Percentiles rank a stretch among this genome's conserved stretches.
These are phyloP conservation scores for Tolypeutes matacus DNA, from an alignment of 2,797 vertebrate genomes.

Conservation along the genomic window DNA sequence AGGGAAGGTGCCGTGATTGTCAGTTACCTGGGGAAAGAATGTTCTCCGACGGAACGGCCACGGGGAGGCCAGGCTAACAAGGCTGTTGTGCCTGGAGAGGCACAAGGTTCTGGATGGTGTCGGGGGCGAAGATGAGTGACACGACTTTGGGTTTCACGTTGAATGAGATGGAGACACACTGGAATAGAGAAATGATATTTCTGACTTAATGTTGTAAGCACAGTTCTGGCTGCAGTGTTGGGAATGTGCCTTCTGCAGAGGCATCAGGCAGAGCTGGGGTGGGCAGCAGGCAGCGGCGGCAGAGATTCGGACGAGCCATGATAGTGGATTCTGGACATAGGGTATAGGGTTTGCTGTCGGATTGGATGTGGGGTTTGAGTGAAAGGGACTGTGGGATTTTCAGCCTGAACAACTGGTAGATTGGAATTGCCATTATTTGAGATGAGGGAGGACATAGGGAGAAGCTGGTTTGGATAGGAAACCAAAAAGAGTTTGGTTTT, in stretches of 20 bases:
- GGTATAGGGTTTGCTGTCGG: neutral
- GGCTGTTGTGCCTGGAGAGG: neutral
- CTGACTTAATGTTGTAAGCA: neutral
- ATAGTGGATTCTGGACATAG: neutral
- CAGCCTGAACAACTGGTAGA: neutral
- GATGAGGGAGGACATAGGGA: neutral
- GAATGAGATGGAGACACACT: neutral
- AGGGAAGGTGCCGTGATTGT: neutral
- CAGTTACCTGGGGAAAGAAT: neutral
- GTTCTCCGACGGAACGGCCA: neutral
- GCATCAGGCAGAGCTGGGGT: neutral
- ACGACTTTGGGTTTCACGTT: neutral
- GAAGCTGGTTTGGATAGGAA: neutral
- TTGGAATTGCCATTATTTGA: neutral
- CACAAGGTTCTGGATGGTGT: neutral
- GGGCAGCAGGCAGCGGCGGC: fast-evolving
- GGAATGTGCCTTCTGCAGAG: neutral
- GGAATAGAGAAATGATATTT: neutral
- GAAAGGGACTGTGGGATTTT: neutral
- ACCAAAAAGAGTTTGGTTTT: neutral
- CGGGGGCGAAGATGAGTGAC: neutral
- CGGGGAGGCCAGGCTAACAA: neutral
- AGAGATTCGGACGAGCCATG: neutral
- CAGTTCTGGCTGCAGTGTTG: neutral
- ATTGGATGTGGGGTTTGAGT: neutral